Base-by-base conservation (phyloP, 2,797 vertebrate species). In the Epinephelus malabaricus region DNA sequence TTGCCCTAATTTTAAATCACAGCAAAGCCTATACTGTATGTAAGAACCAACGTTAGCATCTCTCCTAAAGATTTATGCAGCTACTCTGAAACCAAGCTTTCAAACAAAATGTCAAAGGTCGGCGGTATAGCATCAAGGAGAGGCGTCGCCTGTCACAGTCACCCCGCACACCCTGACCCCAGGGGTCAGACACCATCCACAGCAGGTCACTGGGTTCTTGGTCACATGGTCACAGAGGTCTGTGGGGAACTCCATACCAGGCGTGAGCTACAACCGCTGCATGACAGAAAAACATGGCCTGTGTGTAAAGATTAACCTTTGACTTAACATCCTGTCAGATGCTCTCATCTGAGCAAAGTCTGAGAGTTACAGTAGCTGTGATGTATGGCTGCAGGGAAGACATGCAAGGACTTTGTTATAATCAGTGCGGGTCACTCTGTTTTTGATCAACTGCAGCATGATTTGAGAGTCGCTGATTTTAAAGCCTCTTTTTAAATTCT, bases 81-180 rank as follows among this genome's bases (percentile, higher is more conserved):
- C 78, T 61, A 74, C 82, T 86, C 73, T 76, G 76, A 87, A 87
- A 88, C 79, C 81, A 74, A 43, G 79, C 87, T 82, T 89, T 89
- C 84, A 87, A 67, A 86, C 79, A 30, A 86, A 90, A 86, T 76
- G 73, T 88, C 86, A 89, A 76, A 87, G 90, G 92, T 92, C 89
- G 82, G 73, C 78, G 13, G 79, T 72, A 66, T 65, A 76, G 84
- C 75, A 68, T 90, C 88, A 84, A 83, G 83, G 80, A 90, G 90
- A 81, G 69, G 87, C 70, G 65, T 85, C 62, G 69, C 83, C 85
- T 94, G 92, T 93, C 91, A 93, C 83, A 68, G 82, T 89, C 81
- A 10, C 78, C 80, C 80, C 66, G 72, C 62, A 64, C 83, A 82
- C 78, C 25, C 83, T 89, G 90, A 89, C 89, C 86, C 72, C 66